Evolutionary conservation across 2,113 vertebrate species (phyloP).

Genomic region (Athene noctua): DNA sequence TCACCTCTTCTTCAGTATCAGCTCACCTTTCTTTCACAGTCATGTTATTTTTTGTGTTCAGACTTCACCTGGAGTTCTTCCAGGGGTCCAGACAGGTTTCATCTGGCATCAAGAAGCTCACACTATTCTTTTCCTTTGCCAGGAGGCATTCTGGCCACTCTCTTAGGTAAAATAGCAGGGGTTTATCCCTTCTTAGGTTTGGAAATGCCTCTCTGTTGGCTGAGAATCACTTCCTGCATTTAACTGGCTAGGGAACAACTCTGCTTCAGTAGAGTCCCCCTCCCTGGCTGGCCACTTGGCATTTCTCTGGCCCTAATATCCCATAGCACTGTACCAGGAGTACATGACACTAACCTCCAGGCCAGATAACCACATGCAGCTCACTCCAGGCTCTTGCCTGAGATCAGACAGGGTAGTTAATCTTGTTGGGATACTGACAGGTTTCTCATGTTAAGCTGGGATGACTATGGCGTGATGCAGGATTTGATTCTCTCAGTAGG

Average conservation of each 20-base stretch:
- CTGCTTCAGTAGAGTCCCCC: neutral
- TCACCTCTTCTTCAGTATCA: neutral
- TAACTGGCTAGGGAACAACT: neutral
- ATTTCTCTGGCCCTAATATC: neutral
- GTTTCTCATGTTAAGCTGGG: neutral
- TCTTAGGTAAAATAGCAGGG: neutral
- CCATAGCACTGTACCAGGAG: neutral
- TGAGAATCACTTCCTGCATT: neutral
- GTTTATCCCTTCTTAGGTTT: neutral
- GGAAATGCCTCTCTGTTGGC: neutral
- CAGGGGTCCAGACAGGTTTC: neutral
- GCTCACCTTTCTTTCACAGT: neutral
- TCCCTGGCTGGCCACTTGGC: neutral
- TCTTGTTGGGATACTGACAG: neutral
- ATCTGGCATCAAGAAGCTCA: neutral
- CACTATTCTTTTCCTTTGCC: neutral
- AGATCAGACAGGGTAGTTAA: neutral
- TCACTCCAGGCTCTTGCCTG: neutral
- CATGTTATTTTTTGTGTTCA: neutral
- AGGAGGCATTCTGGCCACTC: neutral
- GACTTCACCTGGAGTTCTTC: neutral
- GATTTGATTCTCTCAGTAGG: neutral
- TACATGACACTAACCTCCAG: neutral
- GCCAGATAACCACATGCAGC: neutral
- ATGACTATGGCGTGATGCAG: accelerated